Evolutionary conservation across 2,888 invertebrate genomes (phyloP).

Genomic region (Cheilosia vernalis): DNA sequence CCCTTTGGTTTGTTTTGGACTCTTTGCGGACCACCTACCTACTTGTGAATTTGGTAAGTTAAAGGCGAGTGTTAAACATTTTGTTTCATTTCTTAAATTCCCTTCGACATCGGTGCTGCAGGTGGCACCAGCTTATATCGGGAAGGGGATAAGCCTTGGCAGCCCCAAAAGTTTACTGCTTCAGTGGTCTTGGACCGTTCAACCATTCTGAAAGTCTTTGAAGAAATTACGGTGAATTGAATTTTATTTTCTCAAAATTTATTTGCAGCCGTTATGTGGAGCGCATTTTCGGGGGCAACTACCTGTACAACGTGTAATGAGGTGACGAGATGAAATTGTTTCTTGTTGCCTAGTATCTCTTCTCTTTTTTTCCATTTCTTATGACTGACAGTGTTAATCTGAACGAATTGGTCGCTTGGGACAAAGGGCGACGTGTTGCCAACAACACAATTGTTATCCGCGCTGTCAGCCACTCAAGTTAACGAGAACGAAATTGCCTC

Average conservation of each 20-base stretch:
- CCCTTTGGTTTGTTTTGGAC: slow-evolving; percentile 3
- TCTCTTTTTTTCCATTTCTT: slow-evolving; percentile 7
- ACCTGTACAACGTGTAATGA: slow-evolving; percentile 19
- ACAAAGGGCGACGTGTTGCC: slow-evolving; percentile 2
- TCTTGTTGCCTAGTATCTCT: background rate
- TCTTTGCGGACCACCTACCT: background rate
- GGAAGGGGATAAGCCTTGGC: slow-evolving; percentile 44
- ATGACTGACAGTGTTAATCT: slow-evolving; percentile 46
- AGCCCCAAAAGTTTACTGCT: slow-evolving; percentile 53
- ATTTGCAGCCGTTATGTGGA: background rate
- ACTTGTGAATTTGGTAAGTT: slow-evolving; percentile 17
- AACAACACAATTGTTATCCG: slow-evolving; percentile 32
- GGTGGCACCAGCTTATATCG: background rate
- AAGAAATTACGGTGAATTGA: slow-evolving; percentile 45
- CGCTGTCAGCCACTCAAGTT: slow-evolving; percentile 41
- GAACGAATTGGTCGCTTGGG: slow-evolving; percentile 41
- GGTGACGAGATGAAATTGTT: slow-evolving; percentile 49
- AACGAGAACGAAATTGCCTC: slow-evolving; percentile 22
- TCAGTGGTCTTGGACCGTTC: slow-evolving; percentile 28
- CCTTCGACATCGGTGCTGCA: background rate
- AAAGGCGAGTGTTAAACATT: slow-evolving; percentile 1
- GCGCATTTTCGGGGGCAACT: background rate
- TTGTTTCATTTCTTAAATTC: slow-evolving; percentile 23
- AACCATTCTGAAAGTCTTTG: slow-evolving; percentile 17
- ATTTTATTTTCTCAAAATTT: slow-evolving; percentile 38